Evolutionary conservation across 1,140 invertebrate species (phyloP).

Genomic region (Drosophila parabipectinata): DNA sequence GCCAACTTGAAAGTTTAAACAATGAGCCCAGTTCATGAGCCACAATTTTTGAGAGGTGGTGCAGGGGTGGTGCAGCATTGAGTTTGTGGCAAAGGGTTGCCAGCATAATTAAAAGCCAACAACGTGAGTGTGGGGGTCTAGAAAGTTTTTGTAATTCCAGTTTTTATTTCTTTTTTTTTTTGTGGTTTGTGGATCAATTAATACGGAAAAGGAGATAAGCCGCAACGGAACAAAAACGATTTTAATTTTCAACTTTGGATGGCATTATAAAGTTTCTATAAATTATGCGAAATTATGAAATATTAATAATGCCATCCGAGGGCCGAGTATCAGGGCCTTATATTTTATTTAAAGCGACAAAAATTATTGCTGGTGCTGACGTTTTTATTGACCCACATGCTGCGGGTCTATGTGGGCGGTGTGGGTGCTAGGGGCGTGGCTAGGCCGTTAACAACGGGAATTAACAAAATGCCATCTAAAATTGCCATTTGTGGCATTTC

Average conservation of each 20-base stretch:
- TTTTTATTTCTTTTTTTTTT: slow-evolving; percentile 32
- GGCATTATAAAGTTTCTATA: slow-evolving; percentile 43
- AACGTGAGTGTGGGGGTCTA: slow-evolving; percentile 42
- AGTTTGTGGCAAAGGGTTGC: slow-evolving; percentile 56
- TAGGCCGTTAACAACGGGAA: slow-evolving; percentile 17
- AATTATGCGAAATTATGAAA: slow-evolving; percentile 64
- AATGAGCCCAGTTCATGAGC: slow-evolving; percentile 79
- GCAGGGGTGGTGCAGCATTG: slow-evolving; percentile 11
- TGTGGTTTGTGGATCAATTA: slow-evolving; percentile 43
- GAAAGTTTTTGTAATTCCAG: slow-evolving; percentile 60
- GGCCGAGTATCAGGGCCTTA: slow-evolving; percentile 11
- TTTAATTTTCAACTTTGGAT: slow-evolving; percentile 39
- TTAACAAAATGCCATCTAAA: slow-evolving; percentile 65
- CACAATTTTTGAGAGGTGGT: slow-evolving; percentile 56
- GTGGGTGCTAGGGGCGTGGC: not conserved
- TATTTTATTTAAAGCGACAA: slow-evolving; percentile 64
- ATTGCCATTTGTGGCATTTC: slow-evolving; percentile 58
- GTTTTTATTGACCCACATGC: slow-evolving; percentile 72
- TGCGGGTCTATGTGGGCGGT: slow-evolving; percentile 8
- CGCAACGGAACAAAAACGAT: slow-evolving; percentile 22
- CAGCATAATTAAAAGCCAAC: slow-evolving; percentile 69
- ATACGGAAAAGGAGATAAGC: slow-evolving; percentile 54
- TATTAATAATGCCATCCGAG: slow-evolving; percentile 57
- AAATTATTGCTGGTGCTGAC: slow-evolving; percentile 67
- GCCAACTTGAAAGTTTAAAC: slow-evolving; percentile 82